Base-by-base conservation (phyloP, 1,140 invertebrate species). In the Drosophila grimshawi region DNA sequence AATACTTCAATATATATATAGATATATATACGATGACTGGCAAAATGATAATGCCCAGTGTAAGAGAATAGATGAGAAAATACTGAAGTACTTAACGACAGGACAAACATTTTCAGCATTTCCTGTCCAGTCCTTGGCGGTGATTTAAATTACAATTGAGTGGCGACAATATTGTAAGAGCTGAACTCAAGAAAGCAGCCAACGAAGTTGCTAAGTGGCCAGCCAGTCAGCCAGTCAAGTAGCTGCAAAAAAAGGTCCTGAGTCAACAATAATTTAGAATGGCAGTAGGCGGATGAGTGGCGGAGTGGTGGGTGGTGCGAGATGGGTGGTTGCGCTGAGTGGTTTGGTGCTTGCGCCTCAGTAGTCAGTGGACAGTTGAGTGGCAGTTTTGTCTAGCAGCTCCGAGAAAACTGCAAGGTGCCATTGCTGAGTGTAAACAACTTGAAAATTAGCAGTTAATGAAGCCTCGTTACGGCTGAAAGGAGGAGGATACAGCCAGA, bases 81-180 rank as follows among this genome's bases (percentile, higher is more conserved):
- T 8, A 64, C 46, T 60, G 49, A 64, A 73, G 71, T 63, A 41
- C 60, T 63, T 55, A 41, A 46, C 41, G 49, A 39, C 64, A 75
- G 69, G 57, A 78, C 69, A 78, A 75, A 79, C 80, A 83, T 69
- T 76, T 65, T 49, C 65, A 78, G 79, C 77, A 80, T 66, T 76
- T 68, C 67, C 68, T 61, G 46, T 66, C 45, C 43, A 62, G 46
- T 66, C 48, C 61, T 60, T 70, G 67, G 72, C 76, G 69, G 77
- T 89, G 80, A 89, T 78, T 88, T 85, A 88, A 88, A 88, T 88
- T 88, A 88, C 85, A 89, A 89, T 85, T 89, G 85, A 88, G 85
- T 89, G 80, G 85, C 85, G 80, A 85, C 80, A 85, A 89, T 83
- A 83, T 86, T 86, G 76, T 68, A 71, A 75, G 68, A 64, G 69